Evolutionary conservation across 2,797 vertebrate genomes (phyloP).

Genomic region (Tympanoctomys barrerae): DNA sequence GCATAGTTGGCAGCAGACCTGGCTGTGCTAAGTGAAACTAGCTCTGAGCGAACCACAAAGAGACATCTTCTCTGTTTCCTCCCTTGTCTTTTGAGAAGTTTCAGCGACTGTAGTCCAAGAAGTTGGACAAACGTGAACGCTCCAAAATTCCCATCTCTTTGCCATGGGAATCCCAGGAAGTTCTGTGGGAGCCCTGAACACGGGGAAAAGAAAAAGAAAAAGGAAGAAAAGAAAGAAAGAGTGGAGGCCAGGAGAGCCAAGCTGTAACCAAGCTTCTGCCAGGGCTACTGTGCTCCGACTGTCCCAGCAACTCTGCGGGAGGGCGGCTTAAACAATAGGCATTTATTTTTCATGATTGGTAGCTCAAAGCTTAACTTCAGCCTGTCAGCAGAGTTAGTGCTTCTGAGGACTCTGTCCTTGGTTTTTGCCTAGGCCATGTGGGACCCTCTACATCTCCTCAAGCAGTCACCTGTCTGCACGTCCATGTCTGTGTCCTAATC

Average conservation of each 20-base stretch:
- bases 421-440: neutral
- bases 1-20: neutral
- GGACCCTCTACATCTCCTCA: neutral
- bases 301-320: neutral
- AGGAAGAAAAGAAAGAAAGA: neutral
- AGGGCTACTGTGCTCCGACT: fast-evolving
- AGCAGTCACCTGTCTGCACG: neutral
- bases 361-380: neutral
- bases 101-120: neutral
- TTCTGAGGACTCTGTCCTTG: neutral
- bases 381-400: neutral
- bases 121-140: neutral
- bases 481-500: neutral
- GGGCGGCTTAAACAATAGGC: neutral
- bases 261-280: fast-evolving
- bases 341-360: neutral
- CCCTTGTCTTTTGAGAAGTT: neutral
- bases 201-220: fast-evolving
- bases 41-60: neutral
- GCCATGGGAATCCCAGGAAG: neutral
- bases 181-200: neutral
- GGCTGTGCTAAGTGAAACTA: neutral
- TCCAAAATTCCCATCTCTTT: neutral
- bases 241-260: fast-evolving
- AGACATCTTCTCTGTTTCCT: neutral